phyloP scores from a whole-genome alignment of 2,888 invertebrate species.

The Yponomeuta evonymella region DNA sequence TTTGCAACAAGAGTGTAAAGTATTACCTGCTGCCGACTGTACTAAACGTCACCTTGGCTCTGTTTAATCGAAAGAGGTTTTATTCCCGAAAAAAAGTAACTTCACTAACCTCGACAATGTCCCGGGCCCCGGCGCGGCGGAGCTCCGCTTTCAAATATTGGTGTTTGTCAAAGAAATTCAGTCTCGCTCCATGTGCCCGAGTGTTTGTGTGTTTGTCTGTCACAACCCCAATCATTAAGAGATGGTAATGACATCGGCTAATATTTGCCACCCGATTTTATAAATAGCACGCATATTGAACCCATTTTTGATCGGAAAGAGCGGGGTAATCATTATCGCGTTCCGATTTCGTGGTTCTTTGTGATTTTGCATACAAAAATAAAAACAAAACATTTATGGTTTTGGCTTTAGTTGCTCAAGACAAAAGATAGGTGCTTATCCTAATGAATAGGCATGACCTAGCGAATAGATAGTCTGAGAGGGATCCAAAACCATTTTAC shows the following conservation, averaged over 20 bases:
- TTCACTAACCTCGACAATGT: background rate
- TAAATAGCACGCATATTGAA: background rate
- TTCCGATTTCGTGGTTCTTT: background rate
- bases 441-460: too few relatives aligned
- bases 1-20: too few relatives aligned
- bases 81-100: background rate
- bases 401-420: too few relatives aligned
- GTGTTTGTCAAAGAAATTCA: constrained; percentile 72
- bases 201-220: constrained; percentile 37
- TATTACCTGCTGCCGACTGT: too few relatives aligned
- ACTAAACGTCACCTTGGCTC: too few relatives aligned
- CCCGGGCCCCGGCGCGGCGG: background rate
- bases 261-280: constrained; percentile 9
- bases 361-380: background rate
- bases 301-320: background rate
- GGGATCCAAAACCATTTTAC: too few relatives aligned
- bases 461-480: too few relatives aligned
- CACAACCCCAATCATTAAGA: constrained; percentile 23
- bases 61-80: background rate
- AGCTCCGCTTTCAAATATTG: constrained; percentile 57
- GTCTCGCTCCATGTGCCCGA: constrained; percentile 25
- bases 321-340: background rate
- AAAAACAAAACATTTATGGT: background rate
- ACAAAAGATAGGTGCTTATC: background rate
- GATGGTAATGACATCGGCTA: constrained; percentile 15